These are phyloP conservation scores for Drosophila tanythrix DNA, from an alignment of 2,888 invertebrate species.

Conservation along the genomic window DNA sequence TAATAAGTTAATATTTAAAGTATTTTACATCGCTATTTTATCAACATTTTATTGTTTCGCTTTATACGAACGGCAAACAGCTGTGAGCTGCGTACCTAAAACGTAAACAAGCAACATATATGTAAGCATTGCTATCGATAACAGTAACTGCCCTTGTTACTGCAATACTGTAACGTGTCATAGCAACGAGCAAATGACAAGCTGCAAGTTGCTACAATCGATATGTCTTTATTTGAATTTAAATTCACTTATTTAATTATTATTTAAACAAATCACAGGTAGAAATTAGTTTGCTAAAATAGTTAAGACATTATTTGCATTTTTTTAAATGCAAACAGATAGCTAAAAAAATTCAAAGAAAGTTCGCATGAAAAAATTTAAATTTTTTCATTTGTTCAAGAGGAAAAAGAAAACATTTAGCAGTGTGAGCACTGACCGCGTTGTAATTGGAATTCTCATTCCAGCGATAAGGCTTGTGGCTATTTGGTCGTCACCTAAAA, in stretches of 20 bases:
- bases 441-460: conserved; percentile 6
- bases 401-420: background rate
- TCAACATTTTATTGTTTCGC: background rate
- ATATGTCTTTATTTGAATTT: conserved; percentile 7
- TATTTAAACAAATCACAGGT: background rate
- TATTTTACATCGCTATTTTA: background rate
- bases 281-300: background rate
- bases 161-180: conserved; percentile 1
- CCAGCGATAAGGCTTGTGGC: conserved; percentile 22
- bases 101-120: background rate
- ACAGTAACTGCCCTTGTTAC: conserved; percentile 9
- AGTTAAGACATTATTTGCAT: background rate
- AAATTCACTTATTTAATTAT: background rate
- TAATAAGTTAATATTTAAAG: background rate
- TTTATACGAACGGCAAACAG: conserved; percentile 18
- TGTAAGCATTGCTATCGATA: conserved; percentile 28
- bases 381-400: background rate
- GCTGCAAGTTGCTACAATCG: background rate
- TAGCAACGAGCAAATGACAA: conserved; percentile 21
- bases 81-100: conserved; percentile 30
- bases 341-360: background rate
- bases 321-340: background rate
- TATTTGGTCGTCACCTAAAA: conserved; percentile 7
- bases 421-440: background rate
- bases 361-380: background rate